These are phyloP conservation scores for Luehdorfia chinensis DNA, from an alignment of 1,140 invertebrate species.

Conservation along the genomic window DNA sequence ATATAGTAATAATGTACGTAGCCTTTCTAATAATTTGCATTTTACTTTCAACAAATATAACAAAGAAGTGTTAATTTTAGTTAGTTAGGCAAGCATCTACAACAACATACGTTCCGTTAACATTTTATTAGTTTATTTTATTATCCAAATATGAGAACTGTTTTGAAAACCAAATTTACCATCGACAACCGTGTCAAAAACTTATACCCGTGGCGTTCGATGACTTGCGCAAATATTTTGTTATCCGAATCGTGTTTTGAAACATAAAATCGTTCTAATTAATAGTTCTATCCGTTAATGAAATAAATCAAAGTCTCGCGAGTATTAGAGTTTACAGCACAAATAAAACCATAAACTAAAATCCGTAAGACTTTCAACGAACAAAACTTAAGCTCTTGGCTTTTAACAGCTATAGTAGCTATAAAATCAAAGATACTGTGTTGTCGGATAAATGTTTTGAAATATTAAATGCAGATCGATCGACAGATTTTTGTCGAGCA, in stretches of 20 bases:
- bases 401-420: slow-evolving; percentile 9
- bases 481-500: too few relatives aligned
- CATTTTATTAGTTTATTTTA: slow-evolving; percentile 11
- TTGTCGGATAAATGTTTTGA: background rate
- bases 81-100: background rate
- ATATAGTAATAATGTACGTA: too few relatives aligned
- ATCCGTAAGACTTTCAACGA: background rate
- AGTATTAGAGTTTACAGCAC: slow-evolving; percentile 3
- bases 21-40: slow-evolving; percentile 11
- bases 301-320: slow-evolving; percentile 12
- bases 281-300: slow-evolving; percentile 12
- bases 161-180: slow-evolving; percentile 8
- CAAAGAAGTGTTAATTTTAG: slow-evolving; percentile 7
- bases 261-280: slow-evolving; percentile 15
- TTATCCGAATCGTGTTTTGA: background rate
- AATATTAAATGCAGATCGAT: too few relatives aligned
- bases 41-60: slow-evolving; percentile 7
- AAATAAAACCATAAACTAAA: slow-evolving; percentile 16
- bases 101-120: slow-evolving; percentile 1
- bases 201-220: background rate
- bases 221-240: slow-evolving; percentile 11
- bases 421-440: slow-evolving; percentile 6
- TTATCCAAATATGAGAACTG: slow-evolving; percentile 5
- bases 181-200: background rate
- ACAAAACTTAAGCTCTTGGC: slow-evolving; percentile 1